A percentile compares a stretch with the other conserved stretches of the same genome.
Evolutionary conservation across 2,113 vertebrate genomes (phyloP).

Genomic region (Rhinogobius similis): DNA sequence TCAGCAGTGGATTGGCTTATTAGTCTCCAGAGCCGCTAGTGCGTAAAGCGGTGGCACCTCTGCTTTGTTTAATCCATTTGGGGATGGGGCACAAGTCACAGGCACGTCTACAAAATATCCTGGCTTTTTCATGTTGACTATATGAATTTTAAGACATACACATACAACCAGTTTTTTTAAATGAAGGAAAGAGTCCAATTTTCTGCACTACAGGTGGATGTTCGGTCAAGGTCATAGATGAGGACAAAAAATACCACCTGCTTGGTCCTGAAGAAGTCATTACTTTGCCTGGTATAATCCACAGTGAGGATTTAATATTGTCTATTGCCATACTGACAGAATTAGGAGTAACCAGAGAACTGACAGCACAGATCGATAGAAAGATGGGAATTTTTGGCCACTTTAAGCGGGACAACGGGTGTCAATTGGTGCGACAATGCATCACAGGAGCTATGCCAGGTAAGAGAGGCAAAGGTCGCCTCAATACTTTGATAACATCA

Average conservation of each 20-base stretch:
- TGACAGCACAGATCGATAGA: no score
- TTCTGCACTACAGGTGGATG: neutral
- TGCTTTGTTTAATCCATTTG: slow-evolving; percentile 40
- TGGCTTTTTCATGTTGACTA: slow-evolving; percentile 1
- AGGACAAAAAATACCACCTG: neutral
- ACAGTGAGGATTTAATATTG: no score
- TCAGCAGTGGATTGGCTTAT: neutral
- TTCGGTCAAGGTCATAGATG: neutral
- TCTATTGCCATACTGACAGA: no score
- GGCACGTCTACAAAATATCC: slow-evolving; percentile 12
- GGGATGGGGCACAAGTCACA: slow-evolving; percentile 31
- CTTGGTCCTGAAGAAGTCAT: no score
- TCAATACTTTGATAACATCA: no score
- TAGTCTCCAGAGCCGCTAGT: slow-evolving; percentile 16
- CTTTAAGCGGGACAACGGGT: no score
- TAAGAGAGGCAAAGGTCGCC: no score
- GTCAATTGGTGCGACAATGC: no score
- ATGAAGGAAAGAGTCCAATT: neutral
- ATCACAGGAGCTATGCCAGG: no score
- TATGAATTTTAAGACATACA: neutral
- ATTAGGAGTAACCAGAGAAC: no score
- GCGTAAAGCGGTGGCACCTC: slow-evolving; percentile 4
- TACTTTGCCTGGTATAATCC: no score
- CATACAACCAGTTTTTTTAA: slow-evolving; percentile 6
- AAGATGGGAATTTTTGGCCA: no score